phyloP scores from a whole-genome alignment of 1,140 invertebrate species.

The Pararge aegeria region DNA sequence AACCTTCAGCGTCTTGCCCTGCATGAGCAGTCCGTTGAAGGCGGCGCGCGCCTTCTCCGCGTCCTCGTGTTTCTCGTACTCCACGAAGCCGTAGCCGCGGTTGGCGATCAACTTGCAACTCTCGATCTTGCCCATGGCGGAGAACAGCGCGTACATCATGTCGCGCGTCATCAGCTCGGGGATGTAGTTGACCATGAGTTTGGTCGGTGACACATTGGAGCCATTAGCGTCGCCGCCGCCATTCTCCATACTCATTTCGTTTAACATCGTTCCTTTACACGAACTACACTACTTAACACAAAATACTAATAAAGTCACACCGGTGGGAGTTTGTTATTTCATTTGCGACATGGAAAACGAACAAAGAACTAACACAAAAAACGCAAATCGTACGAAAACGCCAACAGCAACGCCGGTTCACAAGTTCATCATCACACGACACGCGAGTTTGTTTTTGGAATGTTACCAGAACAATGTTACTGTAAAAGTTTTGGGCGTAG shows the following conservation, averaged over 20 bases:
- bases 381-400: constrained; percentile 64
- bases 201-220: constrained; percentile 78
- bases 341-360: constrained; percentile 68
- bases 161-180: constrained; percentile 77
- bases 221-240: constrained; percentile 74
- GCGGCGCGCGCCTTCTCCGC: constrained; percentile 75
- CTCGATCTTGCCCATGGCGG: constrained; percentile 75
- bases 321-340: constrained; percentile 59
- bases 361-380: constrained; percentile 75
- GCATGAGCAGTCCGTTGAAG: constrained; percentile 77
- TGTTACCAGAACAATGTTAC: constrained; percentile 61
- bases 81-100: constrained; percentile 76
- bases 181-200: constrained; percentile 80
- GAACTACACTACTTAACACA: constrained; percentile 74
- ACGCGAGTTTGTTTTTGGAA: constrained; percentile 68
- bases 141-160: constrained; percentile 78
- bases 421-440: constrained; percentile 73
- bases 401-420: constrained; percentile 75
- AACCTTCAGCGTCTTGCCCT: constrained; percentile 77
- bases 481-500: constrained; percentile 14
- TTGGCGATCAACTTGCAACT: constrained; percentile 76
- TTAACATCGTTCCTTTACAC: constrained; percentile 69
- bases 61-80: constrained; percentile 76
- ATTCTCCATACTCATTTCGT: constrained; percentile 75
- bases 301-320: constrained; percentile 74